Base-by-base conservation (phyloP, 2,113 vertebrate species). In the Hippocampus zosterae region DNA sequence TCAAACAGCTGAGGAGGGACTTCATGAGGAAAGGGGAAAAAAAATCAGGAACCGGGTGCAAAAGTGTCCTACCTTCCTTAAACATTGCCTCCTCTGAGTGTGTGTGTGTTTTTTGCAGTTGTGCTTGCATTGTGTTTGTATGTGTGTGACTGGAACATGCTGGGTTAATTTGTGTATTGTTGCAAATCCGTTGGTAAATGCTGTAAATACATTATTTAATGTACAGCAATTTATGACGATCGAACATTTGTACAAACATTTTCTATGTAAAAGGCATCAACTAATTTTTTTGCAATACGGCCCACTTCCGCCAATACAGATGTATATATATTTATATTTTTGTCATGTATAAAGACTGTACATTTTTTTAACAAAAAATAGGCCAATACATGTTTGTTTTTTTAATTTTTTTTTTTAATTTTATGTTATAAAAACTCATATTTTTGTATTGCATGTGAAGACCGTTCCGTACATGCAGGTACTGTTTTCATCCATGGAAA, bases 371-470 rank as follows among this genome's bases (percentile, higher is more conserved):
- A 42, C 11, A 42, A 90, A 88, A 42, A 90, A 88, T 85, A 87
- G 87, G 88, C 87, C 85, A 73, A 90, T 87, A 87, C 76, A 84
- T 63, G 90, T 90, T 91, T 21, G n/a, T 41, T 91, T 90, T 91
- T 75, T 90, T 90, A 5, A 40, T 91, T 89, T 91, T 79, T 90
- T 90, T 91, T 85, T 89, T 33, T 29, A 29, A 88, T 42, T 42
- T 44, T 44, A 92, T 88, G 79, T 67, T 91, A 89, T 92, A 89
- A 88, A 90, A 90, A 91, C 87, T 84, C 85, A 92, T 92, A 93
- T 93, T 93, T 93, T 93, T 93, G 90, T 93, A 93, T 92, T 92
- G 91, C 92, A 92, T 92, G 91, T 92, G 89, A 91, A 72, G 85
- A 84, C 84, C 88, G 87, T 89, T 88, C 85, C 91, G 88, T 91